Conservation (phyloP, 2,113 vertebrate genomes). For the Tachysurus fulvidraco region DNA sequence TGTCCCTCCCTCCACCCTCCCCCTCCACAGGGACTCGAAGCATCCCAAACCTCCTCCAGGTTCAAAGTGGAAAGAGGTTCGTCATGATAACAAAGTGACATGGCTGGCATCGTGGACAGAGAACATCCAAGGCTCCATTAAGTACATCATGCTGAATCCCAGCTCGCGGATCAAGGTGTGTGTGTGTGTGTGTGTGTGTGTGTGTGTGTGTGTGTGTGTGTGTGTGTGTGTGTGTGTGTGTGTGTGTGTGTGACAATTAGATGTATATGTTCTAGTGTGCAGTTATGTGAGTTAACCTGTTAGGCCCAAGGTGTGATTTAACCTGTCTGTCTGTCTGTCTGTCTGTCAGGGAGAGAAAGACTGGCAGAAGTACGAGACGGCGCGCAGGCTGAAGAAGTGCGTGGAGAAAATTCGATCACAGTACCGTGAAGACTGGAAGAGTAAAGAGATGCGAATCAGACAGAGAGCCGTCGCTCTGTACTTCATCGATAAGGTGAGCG, state of each 20-base stretch:
- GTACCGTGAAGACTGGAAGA: slow-evolving; percentile 96
- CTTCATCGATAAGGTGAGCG: slow-evolving; percentile 90
- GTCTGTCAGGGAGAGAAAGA: slow-evolving; percentile 87
- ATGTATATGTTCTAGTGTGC: neutral
- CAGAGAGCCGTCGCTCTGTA: slow-evolving; percentile 94
- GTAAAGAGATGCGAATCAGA: slow-evolving; percentile 95
- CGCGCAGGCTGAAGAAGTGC: slow-evolving; percentile 89
- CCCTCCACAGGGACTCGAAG: slow-evolving; percentile 83
- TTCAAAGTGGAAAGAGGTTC: slow-evolving; percentile 92
- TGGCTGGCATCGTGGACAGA: slow-evolving; percentile 97
- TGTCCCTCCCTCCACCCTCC: neutral
- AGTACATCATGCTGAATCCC: slow-evolving; percentile 97
- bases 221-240: neutral
- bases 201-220: slow-evolving; percentile 47
- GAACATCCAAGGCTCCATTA: slow-evolving; percentile 96
- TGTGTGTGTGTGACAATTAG: neutral
- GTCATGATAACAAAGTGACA: slow-evolving; percentile 95
- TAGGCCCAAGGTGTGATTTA: neutral
- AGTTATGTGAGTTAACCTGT: neutral
- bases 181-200: neutral
- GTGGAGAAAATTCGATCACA: slow-evolving; percentile 89
- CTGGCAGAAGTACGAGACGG: slow-evolving; percentile 97
- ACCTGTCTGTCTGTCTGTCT: neutral
- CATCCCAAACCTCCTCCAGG: slow-evolving; percentile 86
- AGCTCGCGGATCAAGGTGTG: slow-evolving; percentile 95